phyloP scores from a whole-genome alignment of 2,113 vertebrate genomes.

The Callipepla californica region DNA sequence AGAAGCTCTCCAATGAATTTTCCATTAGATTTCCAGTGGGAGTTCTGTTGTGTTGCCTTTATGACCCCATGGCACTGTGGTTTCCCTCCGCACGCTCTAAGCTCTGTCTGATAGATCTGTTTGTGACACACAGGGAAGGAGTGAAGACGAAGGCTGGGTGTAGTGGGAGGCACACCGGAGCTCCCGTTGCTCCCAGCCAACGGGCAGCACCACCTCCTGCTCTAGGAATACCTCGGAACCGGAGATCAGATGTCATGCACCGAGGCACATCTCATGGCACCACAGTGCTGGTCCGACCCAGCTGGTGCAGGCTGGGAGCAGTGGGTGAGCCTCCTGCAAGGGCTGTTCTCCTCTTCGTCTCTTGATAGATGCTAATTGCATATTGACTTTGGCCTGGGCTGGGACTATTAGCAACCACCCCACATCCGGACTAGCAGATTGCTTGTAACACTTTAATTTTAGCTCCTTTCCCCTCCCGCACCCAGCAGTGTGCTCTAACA shows the following conservation, averaged over 20 bases:
- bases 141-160: background rate
- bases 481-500: background rate
- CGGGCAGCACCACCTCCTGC: background rate
- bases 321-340: background rate
- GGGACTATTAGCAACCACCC: background rate
- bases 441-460: constrained; percentile 19
- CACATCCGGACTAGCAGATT: constrained; percentile 34
- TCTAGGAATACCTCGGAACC: background rate
- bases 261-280: background rate
- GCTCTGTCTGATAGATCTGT: background rate
- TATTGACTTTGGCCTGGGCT: constrained; percentile 53
- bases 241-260: background rate
- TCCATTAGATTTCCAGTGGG: background rate
- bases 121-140: background rate
- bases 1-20: background rate
- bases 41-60: background rate
- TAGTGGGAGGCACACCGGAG: background rate
- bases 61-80: background rate
- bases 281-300: background rate
- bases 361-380: constrained; percentile 28
- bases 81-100: background rate
- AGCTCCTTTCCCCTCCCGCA: background rate
- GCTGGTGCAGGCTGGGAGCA: background rate
- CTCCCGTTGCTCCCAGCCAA: background rate
- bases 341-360: background rate